phyloP scores from a whole-genome alignment of 2,888 invertebrate species.

The Lissocephala sabroskyi region DNA sequence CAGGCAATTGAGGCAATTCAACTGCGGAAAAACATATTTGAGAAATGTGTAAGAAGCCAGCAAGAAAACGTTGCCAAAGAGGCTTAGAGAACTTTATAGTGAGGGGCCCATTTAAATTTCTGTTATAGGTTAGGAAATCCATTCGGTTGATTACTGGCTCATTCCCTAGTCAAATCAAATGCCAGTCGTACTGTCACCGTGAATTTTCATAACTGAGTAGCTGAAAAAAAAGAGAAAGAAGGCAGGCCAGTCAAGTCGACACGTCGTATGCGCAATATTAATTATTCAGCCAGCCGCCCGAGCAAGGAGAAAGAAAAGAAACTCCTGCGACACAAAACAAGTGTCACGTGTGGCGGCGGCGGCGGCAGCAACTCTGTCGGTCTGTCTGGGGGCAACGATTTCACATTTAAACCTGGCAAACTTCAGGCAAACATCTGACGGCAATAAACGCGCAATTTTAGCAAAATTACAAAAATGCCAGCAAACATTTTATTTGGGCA shows the following conservation, averaged over 20 bases:
- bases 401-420: slow-evolving; percentile 38
- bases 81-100: no score
- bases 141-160: no score
- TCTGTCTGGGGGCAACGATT: slow-evolving; percentile 8
- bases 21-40: no score
- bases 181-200: slow-evolving; percentile 17
- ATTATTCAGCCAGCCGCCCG: slow-evolving; percentile 45
- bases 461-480: slow-evolving; percentile 58
- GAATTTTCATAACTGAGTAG: slow-evolving; percentile 42
- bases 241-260: no score
- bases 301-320: slow-evolving; percentile 6
- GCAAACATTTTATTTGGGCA: slow-evolving; percentile 58
- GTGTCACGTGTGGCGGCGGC: no score
- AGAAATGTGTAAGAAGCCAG: no score
- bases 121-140: no score
- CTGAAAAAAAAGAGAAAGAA: no score
- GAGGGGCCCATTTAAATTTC: no score
- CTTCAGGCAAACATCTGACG: slow-evolving; percentile 30
- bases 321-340: slow-evolving; percentile 1
- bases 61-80: no score
- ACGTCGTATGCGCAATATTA: slow-evolving; percentile 60
- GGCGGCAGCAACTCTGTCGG: slow-evolving; percentile 16
- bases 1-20: no score
- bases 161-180: slow-evolving; percentile 20
- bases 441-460: slow-evolving; percentile 56